Conservation (phyloP, 2,888 invertebrate species). For the Lagria hirta region DNA sequence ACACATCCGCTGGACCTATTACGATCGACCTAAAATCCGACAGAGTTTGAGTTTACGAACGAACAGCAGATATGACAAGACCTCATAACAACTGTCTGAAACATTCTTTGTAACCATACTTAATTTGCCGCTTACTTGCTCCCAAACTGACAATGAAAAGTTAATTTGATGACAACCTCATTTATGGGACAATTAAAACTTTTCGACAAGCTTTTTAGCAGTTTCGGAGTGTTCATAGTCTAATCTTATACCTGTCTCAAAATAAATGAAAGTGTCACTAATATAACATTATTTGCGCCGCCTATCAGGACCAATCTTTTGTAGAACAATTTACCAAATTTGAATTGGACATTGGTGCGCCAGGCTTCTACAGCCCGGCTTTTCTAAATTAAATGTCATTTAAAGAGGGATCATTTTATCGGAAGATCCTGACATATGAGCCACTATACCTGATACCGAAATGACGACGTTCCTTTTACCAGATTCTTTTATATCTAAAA, state of each 20-base stretch:
- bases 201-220: slow-evolving; percentile 18
- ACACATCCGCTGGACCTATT: slow-evolving; percentile 19
- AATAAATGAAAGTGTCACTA: background rate
- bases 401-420: slow-evolving; percentile 22
- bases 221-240: slow-evolving; percentile 4
- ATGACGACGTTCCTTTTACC: slow-evolving; percentile 13
- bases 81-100: slow-evolving; percentile 30
- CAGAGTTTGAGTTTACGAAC: slow-evolving; percentile 16
- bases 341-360: slow-evolving; percentile 21
- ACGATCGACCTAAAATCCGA: slow-evolving; percentile 23
- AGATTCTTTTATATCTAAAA: slow-evolving; percentile 2
- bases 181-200: slow-evolving; percentile 32
- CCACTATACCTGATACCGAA: slow-evolving; percentile 15
- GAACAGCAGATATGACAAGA: slow-evolving; percentile 25
- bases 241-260: slow-evolving; percentile 3
- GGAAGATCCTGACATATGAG: slow-evolving; percentile 14
- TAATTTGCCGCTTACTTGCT: slow-evolving; percentile 32
- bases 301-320: too few relatives aligned
- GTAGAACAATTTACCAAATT: too few relatives aligned
- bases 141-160: slow-evolving; percentile 30
- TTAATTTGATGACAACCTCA: slow-evolving; percentile 31
- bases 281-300: slow-evolving; percentile 1
- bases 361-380: slow-evolving; percentile 10
- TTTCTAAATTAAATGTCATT: slow-evolving; percentile 23
- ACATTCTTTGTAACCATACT: slow-evolving; percentile 26